Conservation (phyloP, 2,797 vertebrate species). For the Sebastes diaconus region DNA sequence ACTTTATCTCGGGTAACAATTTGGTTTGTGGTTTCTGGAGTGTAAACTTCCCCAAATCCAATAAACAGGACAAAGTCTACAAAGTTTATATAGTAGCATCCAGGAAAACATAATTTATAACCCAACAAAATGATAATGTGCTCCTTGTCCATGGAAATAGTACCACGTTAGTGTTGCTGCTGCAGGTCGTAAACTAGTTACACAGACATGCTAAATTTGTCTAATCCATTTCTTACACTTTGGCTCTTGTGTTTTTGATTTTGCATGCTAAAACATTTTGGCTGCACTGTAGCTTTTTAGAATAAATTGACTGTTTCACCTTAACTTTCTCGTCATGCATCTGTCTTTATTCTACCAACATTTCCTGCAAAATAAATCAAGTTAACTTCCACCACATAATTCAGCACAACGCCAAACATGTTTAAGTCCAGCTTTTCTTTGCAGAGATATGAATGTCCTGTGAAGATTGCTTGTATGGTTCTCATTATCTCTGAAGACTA, state of each 20-base stretch:
- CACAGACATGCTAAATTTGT: background rate
- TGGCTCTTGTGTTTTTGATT: background rate
- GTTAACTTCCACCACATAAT: background rate
- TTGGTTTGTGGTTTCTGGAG: background rate
- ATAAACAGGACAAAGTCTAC: background rate
- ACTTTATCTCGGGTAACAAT: background rate
- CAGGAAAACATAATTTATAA: background rate
- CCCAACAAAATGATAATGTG: background rate
- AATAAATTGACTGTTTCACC: background rate
- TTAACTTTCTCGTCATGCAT: background rate
- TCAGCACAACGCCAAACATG: background rate
- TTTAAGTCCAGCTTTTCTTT: background rate
- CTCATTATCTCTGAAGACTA: slow-evolving; percentile 31
- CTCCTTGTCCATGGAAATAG: background rate
- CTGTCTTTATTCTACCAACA: background rate
- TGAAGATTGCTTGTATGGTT: slow-evolving; percentile 32
- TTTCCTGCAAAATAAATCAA: slow-evolving; percentile 15
- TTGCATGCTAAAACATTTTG: background rate
- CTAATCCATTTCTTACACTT: background rate
- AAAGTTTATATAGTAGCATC: background rate
- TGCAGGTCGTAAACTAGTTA: background rate
- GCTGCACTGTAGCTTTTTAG: background rate
- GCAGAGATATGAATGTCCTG: slow-evolving; percentile 4
- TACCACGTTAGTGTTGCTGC: background rate
- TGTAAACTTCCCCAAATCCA: background rate